phyloP scores from a whole-genome alignment of 2,113 vertebrate species.

The Sebastes fasciatus region DNA sequence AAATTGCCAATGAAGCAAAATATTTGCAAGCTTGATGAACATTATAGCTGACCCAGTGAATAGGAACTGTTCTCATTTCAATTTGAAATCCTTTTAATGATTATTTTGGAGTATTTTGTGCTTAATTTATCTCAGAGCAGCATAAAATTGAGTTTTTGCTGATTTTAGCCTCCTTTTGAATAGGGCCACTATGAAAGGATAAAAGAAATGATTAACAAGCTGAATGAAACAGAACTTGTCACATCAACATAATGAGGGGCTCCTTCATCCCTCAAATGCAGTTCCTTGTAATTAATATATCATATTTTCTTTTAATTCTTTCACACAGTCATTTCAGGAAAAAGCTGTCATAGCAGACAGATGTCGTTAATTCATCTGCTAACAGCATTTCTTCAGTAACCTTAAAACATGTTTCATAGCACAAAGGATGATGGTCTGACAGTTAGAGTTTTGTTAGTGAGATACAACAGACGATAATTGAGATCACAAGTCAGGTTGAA shows the following conservation, averaged over 20 bases:
- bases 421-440: conserved; percentile 24
- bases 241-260: conserved; percentile 69
- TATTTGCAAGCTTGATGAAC: conserved; percentile 73
- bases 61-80: conserved; percentile 70
- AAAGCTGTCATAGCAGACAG: conserved; percentile 45
- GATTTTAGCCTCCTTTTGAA: conserved; percentile 72
- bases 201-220: conserved; percentile 71
- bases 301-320: conserved; percentile 25
- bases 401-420: conserved; percentile 40
- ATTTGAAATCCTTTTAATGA: conserved; percentile 78
- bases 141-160: conserved; percentile 75
- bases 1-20: conserved; percentile 75
- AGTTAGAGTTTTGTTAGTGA: conserved; percentile 41
- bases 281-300: conserved; percentile 70
- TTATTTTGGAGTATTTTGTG: conserved; percentile 79
- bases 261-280: conserved; percentile 69
- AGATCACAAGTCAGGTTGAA: conserved; percentile 22
- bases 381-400: conserved; percentile 35
- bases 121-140: conserved; percentile 71
- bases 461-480: conserved; percentile 33
- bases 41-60: conserved; percentile 69
- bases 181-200: conserved; percentile 58
- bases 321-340: conserved; percentile 38
- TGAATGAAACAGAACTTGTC: conserved; percentile 74
- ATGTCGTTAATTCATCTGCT: conserved; percentile 57